Conservation (phyloP, 2,797 vertebrate genomes). For the Menidia menidia region DNA sequence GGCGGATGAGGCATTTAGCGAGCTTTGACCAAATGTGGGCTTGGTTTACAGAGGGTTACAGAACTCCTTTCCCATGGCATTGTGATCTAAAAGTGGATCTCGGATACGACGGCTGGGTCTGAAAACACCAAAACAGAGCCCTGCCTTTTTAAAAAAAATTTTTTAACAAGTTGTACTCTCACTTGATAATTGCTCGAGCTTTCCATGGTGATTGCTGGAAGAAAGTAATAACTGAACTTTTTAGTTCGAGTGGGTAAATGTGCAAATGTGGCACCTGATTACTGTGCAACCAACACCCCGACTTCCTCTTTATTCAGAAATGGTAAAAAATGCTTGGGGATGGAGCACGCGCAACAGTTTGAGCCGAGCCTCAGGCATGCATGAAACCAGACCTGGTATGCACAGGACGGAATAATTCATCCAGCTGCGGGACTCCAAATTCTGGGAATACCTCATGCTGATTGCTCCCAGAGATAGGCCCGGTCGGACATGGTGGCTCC, state of each 20-base stretch:
- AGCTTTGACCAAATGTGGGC: neutral
- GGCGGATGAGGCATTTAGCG: no score
- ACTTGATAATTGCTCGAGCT: neutral
- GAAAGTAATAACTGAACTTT: neutral
- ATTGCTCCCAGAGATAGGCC: conserved; percentile 65
- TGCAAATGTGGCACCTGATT: neutral
- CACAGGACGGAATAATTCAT: conserved; percentile 68
- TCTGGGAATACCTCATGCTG: conserved; percentile 75
- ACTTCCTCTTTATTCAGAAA: conserved; percentile 17
- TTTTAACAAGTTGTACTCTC: neutral
- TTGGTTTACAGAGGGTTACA: neutral
- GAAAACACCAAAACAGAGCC: neutral
- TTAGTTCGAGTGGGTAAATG: no score
- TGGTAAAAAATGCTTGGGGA: conserved; percentile 1
- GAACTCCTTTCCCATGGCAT: neutral
- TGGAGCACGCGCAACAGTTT: conserved; percentile 35
- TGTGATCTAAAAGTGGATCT: neutral
- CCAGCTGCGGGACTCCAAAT: conserved; percentile 66
- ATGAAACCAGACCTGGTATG: conserved; percentile 76
- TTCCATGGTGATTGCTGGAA: neutral
- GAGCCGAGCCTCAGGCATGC: conserved; percentile 64
- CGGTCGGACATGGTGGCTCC: conserved; percentile 53
- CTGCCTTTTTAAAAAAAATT: no score
- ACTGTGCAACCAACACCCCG: neutral
- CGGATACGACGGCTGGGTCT: neutral